These are phyloP conservation scores for Vicugna pacos DNA, from an alignment of 2,113 vertebrate genomes.

Conservation along the genomic window DNA sequence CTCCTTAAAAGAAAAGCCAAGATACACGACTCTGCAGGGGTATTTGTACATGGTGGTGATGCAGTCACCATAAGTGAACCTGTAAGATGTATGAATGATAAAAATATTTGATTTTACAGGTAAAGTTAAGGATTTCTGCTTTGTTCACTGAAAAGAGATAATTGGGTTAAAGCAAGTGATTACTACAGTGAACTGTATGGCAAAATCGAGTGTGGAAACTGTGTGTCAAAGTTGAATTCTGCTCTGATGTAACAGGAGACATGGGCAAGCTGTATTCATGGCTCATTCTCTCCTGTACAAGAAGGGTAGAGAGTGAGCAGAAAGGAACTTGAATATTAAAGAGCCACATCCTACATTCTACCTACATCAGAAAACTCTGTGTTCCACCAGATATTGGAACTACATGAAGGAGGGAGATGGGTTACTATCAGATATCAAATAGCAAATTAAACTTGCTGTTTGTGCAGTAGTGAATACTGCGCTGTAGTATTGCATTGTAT, in stretches of 20 bases:
- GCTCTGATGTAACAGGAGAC: constrained; percentile 38
- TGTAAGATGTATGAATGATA: background rate
- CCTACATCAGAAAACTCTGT: constrained; percentile 18
- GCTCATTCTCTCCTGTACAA: background rate
- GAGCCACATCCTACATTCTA: constrained; percentile 25
- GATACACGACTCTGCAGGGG: background rate
- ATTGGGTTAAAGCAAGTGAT: background rate
- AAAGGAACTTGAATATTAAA: constrained; percentile 34
- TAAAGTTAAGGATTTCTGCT: background rate
- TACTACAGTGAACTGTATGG: background rate
- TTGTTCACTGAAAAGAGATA: background rate
- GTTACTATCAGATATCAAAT: background rate
- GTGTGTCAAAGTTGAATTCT: background rate
- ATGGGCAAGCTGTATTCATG: background rate
- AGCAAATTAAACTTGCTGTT: background rate
- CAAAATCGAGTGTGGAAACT: background rate
- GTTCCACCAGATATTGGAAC: background rate
- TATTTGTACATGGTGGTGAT: background rate
- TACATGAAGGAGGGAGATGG: background rate
- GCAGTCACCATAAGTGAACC: background rate
- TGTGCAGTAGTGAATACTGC: background rate
- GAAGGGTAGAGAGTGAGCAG: background rate
- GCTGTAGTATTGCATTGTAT: background rate
- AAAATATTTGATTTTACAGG: background rate
- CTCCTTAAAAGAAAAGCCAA: background rate